These are phyloP conservation scores for Maconellicoccus hirsutus DNA, from an alignment of 1,140 invertebrate species.

Conservation along the genomic window DNA sequence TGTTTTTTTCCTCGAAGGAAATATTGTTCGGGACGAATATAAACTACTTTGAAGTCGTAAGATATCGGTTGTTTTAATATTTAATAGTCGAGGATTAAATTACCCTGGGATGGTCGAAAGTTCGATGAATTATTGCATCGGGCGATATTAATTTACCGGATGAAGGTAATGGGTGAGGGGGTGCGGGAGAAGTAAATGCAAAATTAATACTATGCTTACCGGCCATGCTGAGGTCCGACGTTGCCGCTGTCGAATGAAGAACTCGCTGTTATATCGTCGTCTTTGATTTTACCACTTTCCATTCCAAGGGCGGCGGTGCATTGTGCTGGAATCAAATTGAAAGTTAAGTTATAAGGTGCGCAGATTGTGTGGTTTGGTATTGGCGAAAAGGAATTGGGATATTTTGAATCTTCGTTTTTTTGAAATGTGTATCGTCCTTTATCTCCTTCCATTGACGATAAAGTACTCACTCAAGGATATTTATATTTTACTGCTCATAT, in stretches of 20 bases:
- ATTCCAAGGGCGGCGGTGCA: slow-evolving; percentile 56
- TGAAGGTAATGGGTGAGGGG: background rate
- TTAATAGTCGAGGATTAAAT: background rate
- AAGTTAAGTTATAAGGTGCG: no score
- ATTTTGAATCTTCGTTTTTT: no score
- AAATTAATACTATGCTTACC: slow-evolving; percentile 34
- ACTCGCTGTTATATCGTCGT: slow-evolving; percentile 55
- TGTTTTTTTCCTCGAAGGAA: background rate
- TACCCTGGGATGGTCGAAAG: no score
- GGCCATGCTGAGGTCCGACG: slow-evolving; percentile 53
- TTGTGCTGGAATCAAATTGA: slow-evolving; percentile 47
- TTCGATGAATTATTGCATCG: no score
- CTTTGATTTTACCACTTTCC: slow-evolving; percentile 56
- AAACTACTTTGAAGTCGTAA: no score
- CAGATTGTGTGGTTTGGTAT: no score
- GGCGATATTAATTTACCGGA: background rate
- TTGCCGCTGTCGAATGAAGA: slow-evolving; percentile 60
- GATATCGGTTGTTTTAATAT: background rate
- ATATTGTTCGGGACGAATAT: background rate
- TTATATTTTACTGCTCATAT: no score
- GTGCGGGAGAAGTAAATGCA: background rate
- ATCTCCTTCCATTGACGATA: no score
- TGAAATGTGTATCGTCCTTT: no score
- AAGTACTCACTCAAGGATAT: no score
- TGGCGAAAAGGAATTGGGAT: no score